These are phyloP conservation scores for Lasioglossum figueresi DNA, from an alignment of 2,888 invertebrate genomes.

Conservation along the genomic window DNA sequence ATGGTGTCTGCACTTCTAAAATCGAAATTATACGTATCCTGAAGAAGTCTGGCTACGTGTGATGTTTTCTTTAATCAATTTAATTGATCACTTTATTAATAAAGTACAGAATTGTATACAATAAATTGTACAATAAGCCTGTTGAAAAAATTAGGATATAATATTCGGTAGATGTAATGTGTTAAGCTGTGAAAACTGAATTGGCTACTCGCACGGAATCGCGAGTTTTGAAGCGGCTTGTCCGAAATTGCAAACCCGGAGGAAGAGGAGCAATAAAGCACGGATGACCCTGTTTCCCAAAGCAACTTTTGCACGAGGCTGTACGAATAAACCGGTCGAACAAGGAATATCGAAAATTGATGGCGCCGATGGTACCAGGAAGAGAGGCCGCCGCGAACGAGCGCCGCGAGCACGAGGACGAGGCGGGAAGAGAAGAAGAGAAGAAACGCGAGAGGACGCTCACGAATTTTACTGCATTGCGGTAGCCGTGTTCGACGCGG, in stretches of 20 bases:
- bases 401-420: slow-evolving; percentile 11
- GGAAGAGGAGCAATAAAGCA: background rate
- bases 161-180: background rate
- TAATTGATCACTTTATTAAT: background rate
- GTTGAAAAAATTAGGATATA: background rate
- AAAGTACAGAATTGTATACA: background rate
- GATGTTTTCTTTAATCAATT: background rate
- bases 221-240: background rate
- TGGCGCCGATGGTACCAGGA: slow-evolving; percentile 35
- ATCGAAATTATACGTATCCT: background rate
- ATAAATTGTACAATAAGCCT: background rate
- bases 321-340: slow-evolving; percentile 16
- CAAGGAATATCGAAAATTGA: slow-evolving; percentile 38
- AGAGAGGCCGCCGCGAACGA: slow-evolving; percentile 13
- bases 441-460: slow-evolving; percentile 12
- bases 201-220: background rate
- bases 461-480: slow-evolving; percentile 53
- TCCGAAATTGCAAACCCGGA: background rate
- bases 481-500: slow-evolving; percentile 44
- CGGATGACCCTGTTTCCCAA: background rate
- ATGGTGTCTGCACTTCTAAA: background rate
- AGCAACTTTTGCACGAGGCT: background rate
- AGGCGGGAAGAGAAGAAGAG: background rate
- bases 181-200: background rate
- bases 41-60: background rate